Percentiles rank a stretch among this genome's conserved stretches.
phyloP scores from a whole-genome alignment of 2,797 vertebrate species.

The Pelodytes ibericus region DNA sequence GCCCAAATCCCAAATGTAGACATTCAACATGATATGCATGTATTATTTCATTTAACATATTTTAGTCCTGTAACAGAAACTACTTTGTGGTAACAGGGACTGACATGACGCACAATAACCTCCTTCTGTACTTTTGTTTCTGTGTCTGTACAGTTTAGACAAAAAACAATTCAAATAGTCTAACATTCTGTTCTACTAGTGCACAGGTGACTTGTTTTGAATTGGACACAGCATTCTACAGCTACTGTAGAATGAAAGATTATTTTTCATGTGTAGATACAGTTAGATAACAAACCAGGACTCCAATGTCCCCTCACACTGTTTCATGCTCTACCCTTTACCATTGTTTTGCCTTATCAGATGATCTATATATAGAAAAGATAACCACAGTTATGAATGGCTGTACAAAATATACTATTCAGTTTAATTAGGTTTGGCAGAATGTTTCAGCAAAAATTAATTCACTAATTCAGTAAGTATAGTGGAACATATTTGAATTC shows the following conservation, averaged over 20 bases:
- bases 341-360: conserved; percentile 38
- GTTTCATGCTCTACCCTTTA: conserved; percentile 25
- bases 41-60: conserved; percentile 56
- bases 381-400: conserved; percentile 46
- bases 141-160: conserved; percentile 34
- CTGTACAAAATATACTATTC: conserved; percentile 36
- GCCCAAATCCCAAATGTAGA: conserved; percentile 39
- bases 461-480: conserved; percentile 44
- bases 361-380: conserved; percentile 37
- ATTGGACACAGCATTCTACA: conserved; percentile 49
- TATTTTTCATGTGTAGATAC: conserved; percentile 55
- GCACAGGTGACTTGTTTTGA: conserved; percentile 51
- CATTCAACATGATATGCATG: conserved; percentile 51
- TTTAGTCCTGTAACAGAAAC: conserved; percentile 54
- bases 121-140: conserved; percentile 51
- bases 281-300: conserved; percentile 44
- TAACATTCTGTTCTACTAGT: conserved; percentile 44
- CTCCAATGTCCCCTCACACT: conserved; percentile 21
- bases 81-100: conserved; percentile 37
- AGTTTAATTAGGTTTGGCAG: conserved; percentile 51
- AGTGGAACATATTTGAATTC: conserved; percentile 47
- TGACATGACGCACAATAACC: conserved; percentile 49
- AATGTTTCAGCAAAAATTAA: conserved; percentile 55
- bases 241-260: conserved; percentile 53
- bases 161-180: conserved; percentile 62